Base-by-base conservation (phyloP, 2,888 invertebrate genomes). In the Drosophila putrida region DNA sequence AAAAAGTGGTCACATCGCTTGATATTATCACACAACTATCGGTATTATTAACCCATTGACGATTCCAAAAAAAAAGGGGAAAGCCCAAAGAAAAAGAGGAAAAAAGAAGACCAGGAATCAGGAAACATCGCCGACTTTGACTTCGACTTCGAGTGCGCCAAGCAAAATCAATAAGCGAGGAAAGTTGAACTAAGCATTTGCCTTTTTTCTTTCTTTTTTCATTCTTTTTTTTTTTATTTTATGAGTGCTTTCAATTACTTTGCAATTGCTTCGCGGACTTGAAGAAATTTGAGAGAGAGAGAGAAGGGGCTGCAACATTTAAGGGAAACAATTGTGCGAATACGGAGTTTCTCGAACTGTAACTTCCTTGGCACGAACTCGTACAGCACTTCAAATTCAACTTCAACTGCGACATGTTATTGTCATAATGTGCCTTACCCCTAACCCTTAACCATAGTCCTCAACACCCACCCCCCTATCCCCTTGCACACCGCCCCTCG, bases 391-490 rank as follows among this genome's bases (percentile, higher is more conserved):
- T 72, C 51, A 67, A 71, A 68, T 63, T 68, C 64, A 81, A 72
- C 82, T 73, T 80, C 67, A 80, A 85, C 73, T 80, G 81, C 71
- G 82, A 85, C 81, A 87, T 82, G 75, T 87, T 83, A 82, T 86
- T 87, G 87, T 86, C 84, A 87, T 87, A 86, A 87, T 83, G 71
- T 71, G 27, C 39, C 51, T 20, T 33, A 36, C 15, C 27, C 25
- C 55, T 8, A 9, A 25, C 2, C 31, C 25, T 9, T 28, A 41
- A 3, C 35, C 39, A 8, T 10, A 11, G 20, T n/a, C 27, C 31
- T n/a, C 5, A n/a, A 13, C 15, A 46, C n/a, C 46, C 5, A n/a
- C n/a, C 15, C 49, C n/a, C 46, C 50, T 4, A 4, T 9, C 33
- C 33, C 28, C 33, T 53, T 6, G 1, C 28, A 3, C 15, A 1